Evolutionary conservation across 53 echinoderm and acorn worm species (phyloP), one percentile per base, ranked within the genome.

Genomic region (Crossaster papposus): DNA sequence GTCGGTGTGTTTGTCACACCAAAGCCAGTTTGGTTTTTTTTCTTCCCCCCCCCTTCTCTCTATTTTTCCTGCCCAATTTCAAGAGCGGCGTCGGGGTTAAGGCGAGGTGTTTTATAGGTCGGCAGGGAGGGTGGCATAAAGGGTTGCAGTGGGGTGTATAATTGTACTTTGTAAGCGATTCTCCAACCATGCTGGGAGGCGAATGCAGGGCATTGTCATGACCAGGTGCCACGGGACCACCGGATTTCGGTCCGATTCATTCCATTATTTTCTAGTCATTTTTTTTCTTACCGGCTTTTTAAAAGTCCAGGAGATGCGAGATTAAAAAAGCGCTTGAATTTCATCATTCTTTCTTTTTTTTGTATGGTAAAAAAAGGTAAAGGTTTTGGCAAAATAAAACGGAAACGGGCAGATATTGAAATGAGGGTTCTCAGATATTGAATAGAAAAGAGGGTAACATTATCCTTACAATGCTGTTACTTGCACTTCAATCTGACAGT

Each of bases 121-220:
- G 87, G 64, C 62, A 4, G 35, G 76, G 73, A 58, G 73, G 83
- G 53, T 22, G 73, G 29, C 73, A 85, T 71, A 85, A 85, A 85
- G 72, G 72, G 29, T 72, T 72, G 85, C 85, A 73, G 6, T 85
- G 58, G 87, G 87, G 87, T 87, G 87, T 77, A 75, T 87, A 87
- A 87, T 87, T 87, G 87, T 53, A 87, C 87, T 87, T 87, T 87
- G 87, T 87, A 36, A 63, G 87, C 77, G 76, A 87, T 75, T 77
- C 76, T 55, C 62, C 2, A 28, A n/a, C n/a, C 53, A 55, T 30
- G 28, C 87, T 75, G 87, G 36, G 52, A 76, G 58, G 87, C 77
- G 64, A 76, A 87, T 20, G 77, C 77, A 18, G 63, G 63, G 76
- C 77, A 87, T 87, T 87, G 87, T 87, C 76, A 75, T 37, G 33